phyloP scores from a whole-genome alignment of 2,113 vertebrate species.

The Phaetusa simplex region DNA sequence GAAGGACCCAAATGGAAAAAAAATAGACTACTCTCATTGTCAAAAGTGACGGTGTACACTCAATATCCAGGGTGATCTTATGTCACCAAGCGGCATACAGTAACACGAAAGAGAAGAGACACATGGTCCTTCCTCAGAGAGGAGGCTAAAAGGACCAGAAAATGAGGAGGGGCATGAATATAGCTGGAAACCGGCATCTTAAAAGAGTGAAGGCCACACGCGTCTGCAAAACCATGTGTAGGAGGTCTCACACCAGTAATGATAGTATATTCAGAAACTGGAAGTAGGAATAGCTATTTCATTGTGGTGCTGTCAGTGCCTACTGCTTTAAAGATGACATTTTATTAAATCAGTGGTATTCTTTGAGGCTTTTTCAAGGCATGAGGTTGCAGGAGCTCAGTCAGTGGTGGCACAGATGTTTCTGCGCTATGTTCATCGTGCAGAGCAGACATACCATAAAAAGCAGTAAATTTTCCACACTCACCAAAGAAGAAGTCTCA shows the following conservation, averaged over 20 bases:
- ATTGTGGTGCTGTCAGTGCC: neutral
- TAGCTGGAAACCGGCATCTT: neutral
- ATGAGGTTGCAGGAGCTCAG: neutral
- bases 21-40: neutral
- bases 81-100: neutral
- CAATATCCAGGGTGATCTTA: neutral
- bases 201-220: neutral
- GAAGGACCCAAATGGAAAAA: neutral
- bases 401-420: neutral
- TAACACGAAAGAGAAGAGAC: neutral
- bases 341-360: neutral
- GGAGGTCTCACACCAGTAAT: neutral
- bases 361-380: neutral
- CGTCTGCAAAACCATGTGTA: neutral
- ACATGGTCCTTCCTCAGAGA: neutral
- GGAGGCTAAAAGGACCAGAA: neutral
- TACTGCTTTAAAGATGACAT: neutral
- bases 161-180: neutral
- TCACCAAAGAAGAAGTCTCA: neutral
- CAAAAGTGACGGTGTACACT: neutral
- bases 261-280: neutral
- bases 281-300: neutral
- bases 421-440: fast-evolving
- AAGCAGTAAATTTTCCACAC: neutral
- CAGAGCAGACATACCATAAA: neutral